phyloP scores from a whole-genome alignment of 2,797 vertebrate genomes.

The Champsocephalus esox region DNA sequence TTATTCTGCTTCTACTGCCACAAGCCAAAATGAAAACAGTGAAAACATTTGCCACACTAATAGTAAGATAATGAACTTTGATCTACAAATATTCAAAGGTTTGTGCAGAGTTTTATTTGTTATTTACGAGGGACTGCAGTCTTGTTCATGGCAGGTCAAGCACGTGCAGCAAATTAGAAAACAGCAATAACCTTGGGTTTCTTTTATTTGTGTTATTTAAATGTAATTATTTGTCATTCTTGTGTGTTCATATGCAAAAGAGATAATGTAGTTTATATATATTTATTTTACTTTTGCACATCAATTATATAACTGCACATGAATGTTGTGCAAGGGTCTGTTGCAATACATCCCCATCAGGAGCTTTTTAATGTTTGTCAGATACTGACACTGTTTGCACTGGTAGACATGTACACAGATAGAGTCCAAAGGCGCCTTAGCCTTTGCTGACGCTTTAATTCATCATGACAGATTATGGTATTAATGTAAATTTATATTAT shows the following conservation, averaged over 20 bases:
- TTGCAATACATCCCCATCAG: slow-evolving; percentile 51
- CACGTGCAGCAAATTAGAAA: slow-evolving; percentile 43
- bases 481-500: not conserved
- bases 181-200: slow-evolving; percentile 16
- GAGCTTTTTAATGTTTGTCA: slow-evolving; percentile 29
- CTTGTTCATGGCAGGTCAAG: slow-evolving; percentile 2
- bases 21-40: slow-evolving; percentile 45
- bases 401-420: slow-evolving; percentile 48
- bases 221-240: not conserved
- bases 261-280: not conserved
- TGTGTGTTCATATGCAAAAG: not conserved
- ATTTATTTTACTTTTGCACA: not conserved
- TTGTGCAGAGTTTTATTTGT: slow-evolving; percentile 35
- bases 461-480: not conserved
- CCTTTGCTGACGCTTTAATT: not conserved
- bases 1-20: slow-evolving; percentile 38
- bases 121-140: slow-evolving; percentile 39
- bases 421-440: slow-evolving; percentile 64
- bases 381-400: slow-evolving; percentile 61
- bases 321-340: slow-evolving; percentile 55
- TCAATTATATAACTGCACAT: slow-evolving; percentile 12
- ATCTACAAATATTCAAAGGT: slow-evolving; percentile 56
- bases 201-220: slow-evolving; percentile 2
- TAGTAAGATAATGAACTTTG: slow-evolving; percentile 55
- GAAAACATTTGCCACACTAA: slow-evolving; percentile 47